Evolutionary conservation across 2,113 vertebrate genomes (phyloP).

Genomic region (Sinocyclocheilus anophthalmus): DNA sequence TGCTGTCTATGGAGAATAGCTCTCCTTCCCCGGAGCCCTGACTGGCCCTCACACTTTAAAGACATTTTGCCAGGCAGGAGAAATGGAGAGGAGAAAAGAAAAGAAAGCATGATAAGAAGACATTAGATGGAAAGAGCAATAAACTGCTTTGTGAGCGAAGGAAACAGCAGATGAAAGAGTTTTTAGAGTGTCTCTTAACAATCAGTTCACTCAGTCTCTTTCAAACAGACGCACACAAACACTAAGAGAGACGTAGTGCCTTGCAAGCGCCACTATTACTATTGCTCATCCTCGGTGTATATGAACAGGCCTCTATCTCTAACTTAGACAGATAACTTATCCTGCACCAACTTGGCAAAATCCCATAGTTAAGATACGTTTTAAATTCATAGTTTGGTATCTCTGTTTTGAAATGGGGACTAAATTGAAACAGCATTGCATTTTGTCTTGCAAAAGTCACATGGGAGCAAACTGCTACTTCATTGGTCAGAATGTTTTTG

Average conservation of each 20-base stretch:
- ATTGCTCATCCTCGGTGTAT: background rate
- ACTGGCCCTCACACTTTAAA: constrained; percentile 63
- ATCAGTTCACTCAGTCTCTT: constrained; percentile 14
- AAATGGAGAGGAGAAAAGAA: constrained; percentile 51
- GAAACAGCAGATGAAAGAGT: constrained; percentile 47
- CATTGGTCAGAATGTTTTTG: background rate
- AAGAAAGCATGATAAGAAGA: constrained; percentile 57
- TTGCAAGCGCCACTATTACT: background rate
- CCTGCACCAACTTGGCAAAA: background rate
- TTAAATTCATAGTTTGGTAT: background rate
- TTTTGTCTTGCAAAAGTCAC: background rate
- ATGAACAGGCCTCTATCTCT: background rate
- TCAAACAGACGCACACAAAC: constrained; percentile 36
- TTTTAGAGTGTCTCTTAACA: constrained; percentile 53
- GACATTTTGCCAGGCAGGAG: constrained; percentile 63
- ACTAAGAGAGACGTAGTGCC: background rate
- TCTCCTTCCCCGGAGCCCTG: constrained; percentile 50
- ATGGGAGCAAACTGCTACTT: background rate
- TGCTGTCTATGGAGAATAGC: constrained; percentile 68
- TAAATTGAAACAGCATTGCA: background rate
- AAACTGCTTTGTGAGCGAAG: constrained; percentile 57
- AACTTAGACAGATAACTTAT: background rate
- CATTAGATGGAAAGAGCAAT: constrained; percentile 50
- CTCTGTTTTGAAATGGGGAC: background rate
- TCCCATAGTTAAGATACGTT: background rate